phyloP scores from a whole-genome alignment of 2,797 vertebrate species.

The Acipenser ruthenus region DNA sequence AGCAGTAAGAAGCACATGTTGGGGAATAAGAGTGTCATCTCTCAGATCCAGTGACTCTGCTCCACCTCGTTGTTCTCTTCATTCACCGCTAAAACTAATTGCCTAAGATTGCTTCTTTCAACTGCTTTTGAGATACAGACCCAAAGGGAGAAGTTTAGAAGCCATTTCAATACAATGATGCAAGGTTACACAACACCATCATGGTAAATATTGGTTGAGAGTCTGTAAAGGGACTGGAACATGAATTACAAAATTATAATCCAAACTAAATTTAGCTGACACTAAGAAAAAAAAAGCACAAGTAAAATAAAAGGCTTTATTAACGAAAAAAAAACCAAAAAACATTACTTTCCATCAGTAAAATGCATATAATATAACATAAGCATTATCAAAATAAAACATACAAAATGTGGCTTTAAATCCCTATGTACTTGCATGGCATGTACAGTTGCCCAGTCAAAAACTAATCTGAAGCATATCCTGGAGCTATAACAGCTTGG shows the following conservation, averaged over 20 bases:
- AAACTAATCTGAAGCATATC: too few relatives aligned
- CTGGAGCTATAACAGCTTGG: too few relatives aligned
- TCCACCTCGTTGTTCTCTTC: slow-evolving; percentile 23
- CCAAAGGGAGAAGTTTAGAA: slow-evolving; percentile 37
- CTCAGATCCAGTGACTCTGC: slow-evolving; percentile 31
- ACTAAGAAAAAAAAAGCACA: too few relatives aligned
- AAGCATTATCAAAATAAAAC: too few relatives aligned
- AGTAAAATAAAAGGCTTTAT: too few relatives aligned
- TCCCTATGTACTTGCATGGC: too few relatives aligned
- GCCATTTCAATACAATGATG: slow-evolving; percentile 41
- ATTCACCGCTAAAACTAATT: slow-evolving; percentile 29
- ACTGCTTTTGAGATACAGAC: slow-evolving; percentile 41
- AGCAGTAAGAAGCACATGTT: slow-evolving; percentile 34
- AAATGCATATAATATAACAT: too few relatives aligned
- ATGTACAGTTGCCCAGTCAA: too few relatives aligned
- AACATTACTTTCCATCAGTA: too few relatives aligned
- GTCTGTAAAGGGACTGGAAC: slow-evolving; percentile 28
- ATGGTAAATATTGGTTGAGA: slow-evolving; percentile 36
- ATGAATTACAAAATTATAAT: slow-evolving; percentile 4
- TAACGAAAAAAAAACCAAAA: too few relatives aligned
- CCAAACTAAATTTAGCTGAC: too few relatives aligned
- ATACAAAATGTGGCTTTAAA: too few relatives aligned
- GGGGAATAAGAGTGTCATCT: slow-evolving; percentile 33
- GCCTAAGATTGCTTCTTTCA: slow-evolving; percentile 26
- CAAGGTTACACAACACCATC: slow-evolving; percentile 47